These are phyloP conservation scores for Aleiodes leptofemur DNA, from an alignment of 2,888 invertebrate genomes.

Conservation along the genomic window DNA sequence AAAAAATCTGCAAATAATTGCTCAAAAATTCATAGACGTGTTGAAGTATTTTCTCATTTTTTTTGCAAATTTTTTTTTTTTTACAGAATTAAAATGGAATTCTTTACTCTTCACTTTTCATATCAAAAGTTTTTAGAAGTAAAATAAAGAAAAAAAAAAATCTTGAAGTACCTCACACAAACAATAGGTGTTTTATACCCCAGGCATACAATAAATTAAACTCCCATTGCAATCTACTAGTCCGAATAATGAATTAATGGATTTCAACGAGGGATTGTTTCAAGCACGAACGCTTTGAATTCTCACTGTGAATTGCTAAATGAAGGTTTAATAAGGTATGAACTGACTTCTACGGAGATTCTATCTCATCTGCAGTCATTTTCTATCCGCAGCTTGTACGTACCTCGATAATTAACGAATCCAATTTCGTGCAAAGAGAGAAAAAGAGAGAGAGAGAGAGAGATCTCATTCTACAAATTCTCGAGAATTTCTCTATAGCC, in stretches of 20 bases:
- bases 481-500: too few relatives aligned
- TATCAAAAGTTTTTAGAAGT: not conserved
- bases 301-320: conserved; percentile 64
- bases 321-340: conserved; percentile 70
- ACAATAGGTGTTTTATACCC: too few relatives aligned
- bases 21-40: too few relatives aligned
- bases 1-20: too few relatives aligned
- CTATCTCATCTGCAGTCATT: conserved; percentile 24
- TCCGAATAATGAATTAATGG: conserved; percentile 33
- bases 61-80: too few relatives aligned
- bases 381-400: conserved; percentile 49
- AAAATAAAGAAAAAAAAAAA: conserved; percentile 45
- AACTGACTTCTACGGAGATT: conserved; percentile 42
- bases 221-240: not conserved
- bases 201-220: conserved; percentile 28
- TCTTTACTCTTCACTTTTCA: too few relatives aligned
- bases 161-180: not conserved
- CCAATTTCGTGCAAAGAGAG: conserved; percentile 69
- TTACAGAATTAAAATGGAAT: too few relatives aligned
- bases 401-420: conserved; percentile 71
- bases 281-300: conserved; percentile 36
- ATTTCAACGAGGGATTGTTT: conserved; percentile 20
- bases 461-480: too few relatives aligned
- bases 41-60: too few relatives aligned
- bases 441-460: conserved; percentile 35